Evolutionary conservation across 2,113 vertebrate genomes (phyloP), one percentile per base, ranked within the genome.

Genomic region (Oryzias melastigma): DNA sequence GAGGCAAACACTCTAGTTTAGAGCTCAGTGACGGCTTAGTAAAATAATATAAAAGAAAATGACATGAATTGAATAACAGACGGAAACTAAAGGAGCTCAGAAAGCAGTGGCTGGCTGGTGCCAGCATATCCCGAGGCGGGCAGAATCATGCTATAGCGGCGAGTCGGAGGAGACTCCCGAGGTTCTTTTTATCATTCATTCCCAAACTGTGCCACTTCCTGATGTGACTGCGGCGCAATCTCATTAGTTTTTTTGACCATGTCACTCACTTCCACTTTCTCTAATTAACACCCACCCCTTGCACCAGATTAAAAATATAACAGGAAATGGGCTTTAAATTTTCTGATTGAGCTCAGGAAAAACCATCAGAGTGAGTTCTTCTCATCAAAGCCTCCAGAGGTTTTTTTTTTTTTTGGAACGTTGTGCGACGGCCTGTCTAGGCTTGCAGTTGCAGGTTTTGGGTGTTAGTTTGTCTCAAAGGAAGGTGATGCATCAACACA

Each of bases 251-350:
- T 66, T 44, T 19, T 54, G 51, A 77, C 65, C 51, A 25, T 24
- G 52, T 5, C 27, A 48, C 48, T 64, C 41, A 57, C 17, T 48
- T 22, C 51, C 50, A 29, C 46, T 49, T 78, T 66, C 41, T 51
- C 65, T 43, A 83, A 85, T 85, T 69, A 85, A 68, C 82, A 82
- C 78, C 69, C 18, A 25, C 62, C 58, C 61, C 35, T 53, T 29
- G 5, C 14, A 62, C 42, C 65, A 56, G 43, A 78, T 73, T 19
- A 71, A 76, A 75, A 46, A 72, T 44, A 62, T 22, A 63, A 18
- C 48, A 42, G 22, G 67, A 71, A 78, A 40, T 4, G 12, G 0
- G 49, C 49, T 72, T 66, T 42, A 25, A 8, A 65, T 62, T 65
- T 61, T 46, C 55, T 65, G 59, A 65, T 19, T 46, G 50, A 58